Conservation (phyloP, 2,113 vertebrate species). For the Parotia lawesii region DNA sequence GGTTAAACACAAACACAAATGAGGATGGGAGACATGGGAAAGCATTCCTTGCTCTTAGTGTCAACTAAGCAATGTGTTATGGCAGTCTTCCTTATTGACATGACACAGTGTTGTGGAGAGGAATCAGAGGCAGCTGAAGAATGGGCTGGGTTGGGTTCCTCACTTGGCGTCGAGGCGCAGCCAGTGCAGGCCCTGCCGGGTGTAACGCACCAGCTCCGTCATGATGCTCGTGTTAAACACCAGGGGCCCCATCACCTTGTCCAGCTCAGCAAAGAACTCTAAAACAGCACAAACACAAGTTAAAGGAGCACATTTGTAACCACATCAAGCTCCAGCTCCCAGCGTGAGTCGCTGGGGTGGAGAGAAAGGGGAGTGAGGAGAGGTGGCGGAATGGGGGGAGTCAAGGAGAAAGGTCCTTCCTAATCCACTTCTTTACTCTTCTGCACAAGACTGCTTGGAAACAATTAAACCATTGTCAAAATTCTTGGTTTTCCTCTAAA, state of each 20-base stretch:
- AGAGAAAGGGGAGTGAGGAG: background rate
- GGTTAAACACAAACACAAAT: constrained; percentile 55
- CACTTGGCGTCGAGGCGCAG: constrained; percentile 92
- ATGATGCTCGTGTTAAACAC: constrained; percentile 98
- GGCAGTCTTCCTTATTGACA: constrained; percentile 83
- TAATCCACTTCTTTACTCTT: background rate
- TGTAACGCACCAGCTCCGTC: constrained; percentile 96
- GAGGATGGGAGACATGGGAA: constrained; percentile 65
- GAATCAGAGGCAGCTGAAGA: constrained; percentile 76
- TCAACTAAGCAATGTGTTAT: constrained; percentile 74
- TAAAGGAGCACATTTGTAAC: background rate
- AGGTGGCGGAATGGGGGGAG: background rate
- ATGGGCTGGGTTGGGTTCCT: constrained; percentile 61
- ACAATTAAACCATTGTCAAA: background rate
- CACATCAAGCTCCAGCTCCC: fast-evolving
- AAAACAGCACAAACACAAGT: constrained; percentile 51
- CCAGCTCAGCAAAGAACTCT: constrained; percentile 98
- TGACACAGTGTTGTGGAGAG: constrained; percentile 91
- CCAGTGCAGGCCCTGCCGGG: constrained; percentile 97
- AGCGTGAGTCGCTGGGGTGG: fast-evolving
- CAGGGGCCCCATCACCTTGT: constrained; percentile 95
- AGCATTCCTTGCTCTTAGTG: constrained; percentile 76
- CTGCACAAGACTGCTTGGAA: background rate
- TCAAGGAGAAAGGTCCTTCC: background rate
- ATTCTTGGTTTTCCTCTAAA: background rate